phyloP scores from a whole-genome alignment of 37 sponge, comb jelly and placozoan species.

The Aphrocallistes beatrix region DNA sequence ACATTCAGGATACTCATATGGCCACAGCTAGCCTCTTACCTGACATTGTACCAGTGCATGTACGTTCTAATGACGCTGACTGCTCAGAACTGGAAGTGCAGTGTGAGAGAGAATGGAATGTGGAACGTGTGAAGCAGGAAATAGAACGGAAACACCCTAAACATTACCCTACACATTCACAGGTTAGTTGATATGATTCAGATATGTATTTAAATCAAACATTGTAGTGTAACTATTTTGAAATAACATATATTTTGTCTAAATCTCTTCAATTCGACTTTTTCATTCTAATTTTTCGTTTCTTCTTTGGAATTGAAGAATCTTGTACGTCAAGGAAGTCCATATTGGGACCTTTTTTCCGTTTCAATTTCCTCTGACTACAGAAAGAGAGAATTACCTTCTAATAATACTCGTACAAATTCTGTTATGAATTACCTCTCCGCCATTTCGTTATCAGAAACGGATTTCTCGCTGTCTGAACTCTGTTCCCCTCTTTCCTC shows the following conservation, averaged over 20 bases:
- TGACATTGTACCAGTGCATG: background rate
- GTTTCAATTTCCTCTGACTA: background rate
- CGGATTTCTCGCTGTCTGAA: slow-evolving; percentile 1
- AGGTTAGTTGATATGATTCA: too few species aligned
- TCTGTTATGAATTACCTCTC: background rate
- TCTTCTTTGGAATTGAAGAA: background rate
- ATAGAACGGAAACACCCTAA: background rate
- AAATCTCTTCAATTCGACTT: background rate
- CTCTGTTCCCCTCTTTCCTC: background rate
- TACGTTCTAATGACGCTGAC: background rate
- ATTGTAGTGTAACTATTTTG: background rate
- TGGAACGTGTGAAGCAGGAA: background rate
- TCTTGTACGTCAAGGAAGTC: background rate
- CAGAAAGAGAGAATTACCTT: background rate
- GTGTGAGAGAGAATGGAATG: background rate
- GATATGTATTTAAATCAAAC: background rate
- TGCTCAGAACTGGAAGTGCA: background rate
- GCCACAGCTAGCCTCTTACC: background rate
- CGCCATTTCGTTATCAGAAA: slow-evolving; percentile 11
- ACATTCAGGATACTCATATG: too few species aligned
- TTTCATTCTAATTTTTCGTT: background rate
- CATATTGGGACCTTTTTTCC: background rate
- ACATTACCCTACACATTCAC: background rate
- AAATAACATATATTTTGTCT: background rate
- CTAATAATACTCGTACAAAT: background rate